Base-by-base conservation (phyloP, 2,888 invertebrate species). In the Lasioglossum figueresi region DNA sequence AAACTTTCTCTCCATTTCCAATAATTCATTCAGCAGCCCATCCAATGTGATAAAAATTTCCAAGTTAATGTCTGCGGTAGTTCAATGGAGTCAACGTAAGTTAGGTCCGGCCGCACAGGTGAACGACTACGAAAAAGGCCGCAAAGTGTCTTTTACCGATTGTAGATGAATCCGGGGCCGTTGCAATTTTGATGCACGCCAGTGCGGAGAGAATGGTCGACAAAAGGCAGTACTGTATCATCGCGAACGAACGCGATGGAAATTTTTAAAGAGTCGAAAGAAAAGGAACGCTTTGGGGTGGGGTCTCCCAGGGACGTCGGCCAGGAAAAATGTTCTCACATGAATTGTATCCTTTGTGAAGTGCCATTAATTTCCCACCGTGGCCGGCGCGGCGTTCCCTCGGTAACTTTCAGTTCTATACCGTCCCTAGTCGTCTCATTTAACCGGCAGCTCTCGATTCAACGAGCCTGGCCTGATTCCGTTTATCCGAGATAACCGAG, bases 381-480 rank as follows among this genome's bases (percentile, higher is more conserved):
- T 79, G 74, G 48, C 56, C 63, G 23, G 48, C 34, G 40, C 23
- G 23, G 52, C 52, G n/a, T 40, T 76, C 59, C 71, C 82, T 71
- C 27, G 37, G 45, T 63, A 83, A 82, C 75, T 80, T 82, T 70
- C 56, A 71, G 79, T 71, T 71, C 75, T 86, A 78, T 80, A 52
- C 78, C 66, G 59, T n/a, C 56, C 56, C 66, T 43, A 27, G 70
- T 43, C 79, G 86, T 83, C 86, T 87, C 86, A 79, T 87, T 87
- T 87, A 83, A 83, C 76, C 86, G 71, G 77, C 76, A 19, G 79
- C 76, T 77, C 81, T 86, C 79, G 80, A 87, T 87, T 86, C 79
- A 79, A 81, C 83, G 79, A 79, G 86, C 34, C 77, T 81, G 86
- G 86, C 86, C 86, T 79, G 86, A 87, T 87, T 86, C 71, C 86